Evolutionary conservation across 2,888 invertebrate species (phyloP).

Genomic region (Fragum fragum): DNA sequence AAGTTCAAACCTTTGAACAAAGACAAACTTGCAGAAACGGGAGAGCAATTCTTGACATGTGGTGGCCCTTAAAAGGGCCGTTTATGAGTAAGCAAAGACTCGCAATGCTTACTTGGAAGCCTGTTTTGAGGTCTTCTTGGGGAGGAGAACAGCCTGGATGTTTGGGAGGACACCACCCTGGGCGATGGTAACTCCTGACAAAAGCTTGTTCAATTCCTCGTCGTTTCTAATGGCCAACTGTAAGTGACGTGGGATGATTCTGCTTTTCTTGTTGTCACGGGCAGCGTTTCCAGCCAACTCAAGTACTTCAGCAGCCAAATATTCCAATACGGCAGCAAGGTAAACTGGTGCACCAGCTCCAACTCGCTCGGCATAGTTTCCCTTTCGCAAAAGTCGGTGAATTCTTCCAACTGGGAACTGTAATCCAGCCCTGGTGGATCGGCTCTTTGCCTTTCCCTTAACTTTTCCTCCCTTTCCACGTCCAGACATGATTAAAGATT

Average conservation of each 20-base stretch:
- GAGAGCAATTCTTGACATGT: conserved; percentile 19
- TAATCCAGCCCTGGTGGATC: conserved; percentile 86
- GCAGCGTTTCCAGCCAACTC: conserved; percentile 88
- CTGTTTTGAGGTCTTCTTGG: conserved; percentile 90
- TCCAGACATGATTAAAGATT: conserved; percentile 84
- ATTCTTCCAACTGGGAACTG: conserved; percentile 87
- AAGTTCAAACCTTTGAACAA: too few species aligned
- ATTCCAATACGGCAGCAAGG: conserved; percentile 87
- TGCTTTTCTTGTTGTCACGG: conserved; percentile 89
- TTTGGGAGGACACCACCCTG: conserved; percentile 95
- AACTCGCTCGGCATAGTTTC: conserved; percentile 87
- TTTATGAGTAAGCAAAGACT: conserved; percentile 65
- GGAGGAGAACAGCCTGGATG: conserved; percentile 92
- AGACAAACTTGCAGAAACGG: too few species aligned
- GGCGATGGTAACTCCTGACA: conserved; percentile 93
- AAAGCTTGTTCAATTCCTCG: conserved; percentile 93
- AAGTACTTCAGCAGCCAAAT: conserved; percentile 89
- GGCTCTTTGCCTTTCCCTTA: conserved; percentile 86
- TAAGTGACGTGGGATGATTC: conserved; percentile 93
- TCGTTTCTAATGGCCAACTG: conserved; percentile 94
- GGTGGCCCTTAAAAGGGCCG: conserved; percentile 77
- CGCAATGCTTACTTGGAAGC: conserved; percentile 55
- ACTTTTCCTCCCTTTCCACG: conserved; percentile 87
- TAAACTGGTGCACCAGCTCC: conserved; percentile 87
- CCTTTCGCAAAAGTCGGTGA: conserved; percentile 85